Percentiles rank a stretch among this genome's conserved stretches.
Evolutionary conservation across 2,888 invertebrate genomes (phyloP).

Genomic region (Cylloceria caligata): DNA sequence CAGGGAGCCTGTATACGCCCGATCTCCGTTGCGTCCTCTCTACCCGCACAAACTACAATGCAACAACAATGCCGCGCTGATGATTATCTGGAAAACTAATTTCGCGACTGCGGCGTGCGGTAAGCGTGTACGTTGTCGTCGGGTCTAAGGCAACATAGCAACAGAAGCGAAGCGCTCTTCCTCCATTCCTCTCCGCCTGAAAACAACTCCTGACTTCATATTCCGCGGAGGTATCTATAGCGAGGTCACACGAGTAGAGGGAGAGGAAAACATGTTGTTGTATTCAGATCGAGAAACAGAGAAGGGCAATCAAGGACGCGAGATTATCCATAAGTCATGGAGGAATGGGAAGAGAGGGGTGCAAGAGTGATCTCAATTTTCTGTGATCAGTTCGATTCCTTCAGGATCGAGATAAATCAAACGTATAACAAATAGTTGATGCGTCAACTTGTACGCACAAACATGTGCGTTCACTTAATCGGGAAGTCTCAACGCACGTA

Average conservation of each 20-base stretch:
- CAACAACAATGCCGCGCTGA: conserved; percentile 83
- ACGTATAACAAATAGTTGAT: not conserved
- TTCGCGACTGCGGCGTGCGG: conserved; percentile 79
- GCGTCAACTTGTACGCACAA: conserved; percentile 1
- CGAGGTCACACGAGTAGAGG: conserved; percentile 61
- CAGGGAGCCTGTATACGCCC: conserved; percentile 17
- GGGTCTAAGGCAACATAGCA: conserved; percentile 62
- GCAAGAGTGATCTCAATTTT: conserved; percentile 17
- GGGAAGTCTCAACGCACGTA: conserved; percentile 63
- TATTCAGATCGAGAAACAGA: conserved; percentile 41
- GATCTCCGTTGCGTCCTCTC: not conserved
- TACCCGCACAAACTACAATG: conserved; percentile 74
- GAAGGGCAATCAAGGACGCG: conserved; percentile 76
- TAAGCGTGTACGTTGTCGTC: conserved; percentile 67
- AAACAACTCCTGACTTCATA: conserved; percentile 66
- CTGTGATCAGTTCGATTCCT: conserved; percentile 22
- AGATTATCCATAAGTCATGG: conserved; percentile 52
- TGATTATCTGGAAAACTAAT: conserved; percentile 85
- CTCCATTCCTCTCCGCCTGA: conserved; percentile 4
- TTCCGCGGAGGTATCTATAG: conserved; percentile 69
- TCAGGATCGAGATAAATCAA: conserved; percentile 12
- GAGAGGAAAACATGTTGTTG: conserved; percentile 67
- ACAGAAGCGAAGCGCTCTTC: conserved; percentile 55
- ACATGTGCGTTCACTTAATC: conserved; percentile 45
- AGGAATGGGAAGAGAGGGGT: not conserved